Evolutionary conservation across 2,888 invertebrate genomes (phyloP).

Genomic region (Hirudinaria manillensis): DNA sequence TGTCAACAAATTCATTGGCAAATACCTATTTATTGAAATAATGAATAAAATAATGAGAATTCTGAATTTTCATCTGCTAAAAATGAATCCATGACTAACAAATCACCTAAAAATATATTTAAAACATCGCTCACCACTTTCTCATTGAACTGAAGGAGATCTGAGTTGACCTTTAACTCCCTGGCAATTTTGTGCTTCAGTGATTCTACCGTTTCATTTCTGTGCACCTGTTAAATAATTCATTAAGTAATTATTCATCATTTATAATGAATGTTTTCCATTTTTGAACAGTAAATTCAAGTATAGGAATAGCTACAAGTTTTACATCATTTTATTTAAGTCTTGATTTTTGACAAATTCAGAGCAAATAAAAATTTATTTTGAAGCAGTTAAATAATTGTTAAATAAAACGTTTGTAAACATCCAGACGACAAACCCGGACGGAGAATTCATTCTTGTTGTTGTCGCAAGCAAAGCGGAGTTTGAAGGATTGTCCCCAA

Average conservation of each 20-base stretch:
- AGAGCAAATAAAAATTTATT: background rate
- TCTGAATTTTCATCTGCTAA: background rate
- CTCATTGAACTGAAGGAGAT: conserved; percentile 53
- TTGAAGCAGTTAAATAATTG: conserved; percentile 1
- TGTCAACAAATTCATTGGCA: too few species aligned
- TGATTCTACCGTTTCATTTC: conserved; percentile 54
- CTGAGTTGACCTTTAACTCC: conserved; percentile 46
- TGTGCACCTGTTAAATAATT: conserved; percentile 46
- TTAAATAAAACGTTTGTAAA: background rate
- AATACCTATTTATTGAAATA: too few species aligned
- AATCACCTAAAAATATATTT: too few species aligned
- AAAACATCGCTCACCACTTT: conserved; percentile 45
- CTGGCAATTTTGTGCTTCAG: conserved; percentile 52
- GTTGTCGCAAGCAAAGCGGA: conserved; percentile 51
- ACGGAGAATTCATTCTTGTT: conserved; percentile 51
- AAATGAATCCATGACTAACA: background rate
- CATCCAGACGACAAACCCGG: conserved; percentile 41
- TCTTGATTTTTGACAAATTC: too few species aligned
- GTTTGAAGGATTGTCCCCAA: conserved; percentile 53
- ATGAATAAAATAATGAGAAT: too few species aligned
- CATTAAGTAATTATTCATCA: background rate
- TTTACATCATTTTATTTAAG: too few species aligned
- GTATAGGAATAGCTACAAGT: background rate
- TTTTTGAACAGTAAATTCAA: background rate
- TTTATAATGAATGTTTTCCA: background rate